Evolutionary conservation across 2,888 invertebrate species (phyloP), one percentile per base, ranked within the genome.

Genomic region (Eristalinus aeneus): DNA sequence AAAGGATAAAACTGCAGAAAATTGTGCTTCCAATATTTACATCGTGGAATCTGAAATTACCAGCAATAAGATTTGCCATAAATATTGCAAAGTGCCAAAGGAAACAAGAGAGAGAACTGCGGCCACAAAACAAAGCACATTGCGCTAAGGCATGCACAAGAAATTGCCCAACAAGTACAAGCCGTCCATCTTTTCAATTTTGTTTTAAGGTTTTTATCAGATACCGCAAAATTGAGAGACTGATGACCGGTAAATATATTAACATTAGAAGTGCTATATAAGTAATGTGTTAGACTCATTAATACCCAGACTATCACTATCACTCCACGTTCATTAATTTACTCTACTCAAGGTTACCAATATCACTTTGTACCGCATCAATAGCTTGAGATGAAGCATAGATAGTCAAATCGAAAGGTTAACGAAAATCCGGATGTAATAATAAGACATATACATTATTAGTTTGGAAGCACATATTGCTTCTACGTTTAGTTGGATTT

Each of bases 11-110:
- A 89, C 88, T 4, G 89, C 90, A 0, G 89, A 89, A 39, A 73
- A 73, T 0, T 90, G 90, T 71, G 90, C 90, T n/a, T n/a, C n/a
- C n/a, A n/a, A n/a, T n/a, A n/a, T n/a, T n/a, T 12, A 27, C 34
- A 1, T 31, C 69, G 1, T 77, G 69, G 68, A 27, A 61, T 10
- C 31, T 54, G 1, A n/a, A 65, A 9, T 20, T 71, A 53, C 32
- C 72, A 0, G n/a, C 34, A 0, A 64, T 78, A 58, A 46, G 76
- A 9, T 77, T 77, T 6, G 63, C 71, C 10, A 32, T 32, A 6
- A 32, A 32, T 6, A 32, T 6, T 32, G 32, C 32, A 5, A 5
- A 3, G 6, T 32, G 32, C 32, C 3, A 6, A 5, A 32, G 32
- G 32, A 32, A 5, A n/a, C n/a, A n/a, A n/a, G n/a, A n/a, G n/a